Percentiles rank a stretch among this genome's conserved stretches.
Evolutionary conservation across 2,113 vertebrate species (phyloP).

Genomic region (Gambusia affinis): DNA sequence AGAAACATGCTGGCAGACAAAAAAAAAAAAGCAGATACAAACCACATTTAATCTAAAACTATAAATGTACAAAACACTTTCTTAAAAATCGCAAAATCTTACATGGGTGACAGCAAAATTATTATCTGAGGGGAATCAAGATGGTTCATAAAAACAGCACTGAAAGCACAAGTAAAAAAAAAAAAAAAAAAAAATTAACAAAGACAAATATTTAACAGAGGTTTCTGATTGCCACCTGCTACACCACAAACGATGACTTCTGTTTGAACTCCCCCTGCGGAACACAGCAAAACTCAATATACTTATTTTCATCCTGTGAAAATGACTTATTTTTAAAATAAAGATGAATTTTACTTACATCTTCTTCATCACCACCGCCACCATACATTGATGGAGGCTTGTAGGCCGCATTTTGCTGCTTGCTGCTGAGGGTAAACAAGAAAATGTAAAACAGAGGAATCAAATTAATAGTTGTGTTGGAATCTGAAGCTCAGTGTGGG

Average conservation of each 20-base stretch:
- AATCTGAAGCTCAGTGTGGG: background rate
- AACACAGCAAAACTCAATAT: constrained; percentile 13
- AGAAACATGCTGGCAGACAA: background rate
- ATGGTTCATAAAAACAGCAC: constrained; percentile 23
- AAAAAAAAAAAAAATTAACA: constrained; percentile 8
- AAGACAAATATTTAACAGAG: background rate
- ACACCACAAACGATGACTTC: constrained; percentile 84
- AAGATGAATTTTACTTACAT: constrained; percentile 64
- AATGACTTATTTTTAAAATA: background rate
- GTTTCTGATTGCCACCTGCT: constrained; percentile 23
- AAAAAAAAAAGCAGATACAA: background rate
- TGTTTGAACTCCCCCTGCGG: constrained; percentile 79
- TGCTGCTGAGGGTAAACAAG: constrained; percentile 51
- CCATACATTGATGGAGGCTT: constrained; percentile 52
- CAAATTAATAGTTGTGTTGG: background rate
- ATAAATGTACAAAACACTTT: background rate
- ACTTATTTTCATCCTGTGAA: background rate
- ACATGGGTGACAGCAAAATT: background rate
- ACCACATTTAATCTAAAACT: background rate
- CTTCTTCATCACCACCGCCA: constrained; percentile 66
- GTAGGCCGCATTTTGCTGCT: constrained; percentile 68
- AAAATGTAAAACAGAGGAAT: background rate
- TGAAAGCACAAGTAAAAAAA: constrained; percentile 4
- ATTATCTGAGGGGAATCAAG: background rate
- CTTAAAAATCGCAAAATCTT: background rate